Evolutionary conservation across 2,888 invertebrate species (phyloP).

Genomic region (Orchestes rusci): DNA sequence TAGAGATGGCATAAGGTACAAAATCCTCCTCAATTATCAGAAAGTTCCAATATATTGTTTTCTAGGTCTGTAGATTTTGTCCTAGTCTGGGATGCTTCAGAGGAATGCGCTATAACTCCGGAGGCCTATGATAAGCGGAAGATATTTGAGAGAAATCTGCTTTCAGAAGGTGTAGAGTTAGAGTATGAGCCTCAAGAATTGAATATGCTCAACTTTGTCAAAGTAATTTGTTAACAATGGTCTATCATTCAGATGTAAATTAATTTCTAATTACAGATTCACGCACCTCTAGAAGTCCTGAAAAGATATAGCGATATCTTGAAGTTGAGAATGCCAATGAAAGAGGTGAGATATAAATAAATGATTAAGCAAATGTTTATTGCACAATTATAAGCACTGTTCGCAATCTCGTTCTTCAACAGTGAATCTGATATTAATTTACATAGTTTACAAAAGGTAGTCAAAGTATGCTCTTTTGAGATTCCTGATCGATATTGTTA

Average conservation of each 20-base stretch:
- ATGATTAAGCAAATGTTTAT: constrained; percentile 4
- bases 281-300: constrained; percentile 76
- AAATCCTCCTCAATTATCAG: neutral
- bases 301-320: constrained; percentile 85
- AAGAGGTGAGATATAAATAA: constrained; percentile 53
- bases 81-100: constrained; percentile 63
- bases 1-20: constrained; percentile 51
- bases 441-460: no score
- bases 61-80: constrained; percentile 68
- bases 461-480: no score
- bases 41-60: no score
- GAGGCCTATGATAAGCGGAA: constrained; percentile 47
- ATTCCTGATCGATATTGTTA: no score
- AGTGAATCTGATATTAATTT: no score
- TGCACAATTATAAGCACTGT: neutral
- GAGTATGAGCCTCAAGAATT: constrained; percentile 61
- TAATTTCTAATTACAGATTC: constrained; percentile 52
- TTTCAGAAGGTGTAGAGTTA: constrained; percentile 65
- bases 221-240: constrained; percentile 44
- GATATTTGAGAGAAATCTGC: constrained; percentile 65
- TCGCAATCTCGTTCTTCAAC: neutral
- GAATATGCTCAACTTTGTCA: constrained; percentile 70
- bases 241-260: neutral
- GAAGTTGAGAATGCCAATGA: constrained; percentile 91
- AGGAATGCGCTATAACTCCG: constrained; percentile 41